Percentiles rank a stretch among this genome's conserved stretches.
Evolutionary conservation across 2,113 vertebrate species (phyloP).

Genomic region (Tylochromis polylepis): DNA sequence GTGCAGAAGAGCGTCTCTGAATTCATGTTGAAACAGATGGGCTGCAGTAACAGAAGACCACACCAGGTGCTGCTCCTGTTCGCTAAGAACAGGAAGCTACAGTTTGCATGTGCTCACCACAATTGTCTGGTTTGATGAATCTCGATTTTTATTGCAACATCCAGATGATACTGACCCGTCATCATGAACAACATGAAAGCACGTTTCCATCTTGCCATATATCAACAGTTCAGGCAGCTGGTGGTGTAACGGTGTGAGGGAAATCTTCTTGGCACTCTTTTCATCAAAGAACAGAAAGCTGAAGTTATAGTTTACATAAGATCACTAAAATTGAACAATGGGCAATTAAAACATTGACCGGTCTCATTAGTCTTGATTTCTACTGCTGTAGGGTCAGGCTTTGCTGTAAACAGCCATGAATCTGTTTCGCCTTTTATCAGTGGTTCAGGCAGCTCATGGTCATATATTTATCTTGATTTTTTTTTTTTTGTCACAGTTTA

Average conservation of each 20-base stretch:
- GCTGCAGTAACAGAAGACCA: background rate
- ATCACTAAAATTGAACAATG: background rate
- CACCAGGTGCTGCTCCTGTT: rapidly evolving
- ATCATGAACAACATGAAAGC: background rate
- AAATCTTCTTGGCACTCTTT: background rate
- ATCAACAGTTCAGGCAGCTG: background rate
- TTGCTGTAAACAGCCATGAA: background rate
- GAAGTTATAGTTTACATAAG: background rate
- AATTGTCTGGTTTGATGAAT: background rate
- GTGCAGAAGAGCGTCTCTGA: background rate
- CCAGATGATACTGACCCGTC: too few relatives aligned
- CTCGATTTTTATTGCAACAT: background rate
- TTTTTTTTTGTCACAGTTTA: background rate
- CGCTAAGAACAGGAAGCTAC: background rate
- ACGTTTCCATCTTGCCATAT: background rate
- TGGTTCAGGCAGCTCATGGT: background rate
- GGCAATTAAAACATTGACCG: too few relatives aligned
- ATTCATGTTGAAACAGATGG: background rate
- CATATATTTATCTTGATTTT: background rate
- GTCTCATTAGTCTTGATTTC: background rate
- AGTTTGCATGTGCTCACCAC: background rate
- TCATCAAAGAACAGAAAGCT: background rate
- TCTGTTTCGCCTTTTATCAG: background rate
- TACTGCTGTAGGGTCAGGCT: background rate
- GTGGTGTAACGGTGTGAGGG: background rate